Evolutionary conservation across 1,140 invertebrate species (phyloP).

Genomic region (Drosophila ananassae): DNA sequence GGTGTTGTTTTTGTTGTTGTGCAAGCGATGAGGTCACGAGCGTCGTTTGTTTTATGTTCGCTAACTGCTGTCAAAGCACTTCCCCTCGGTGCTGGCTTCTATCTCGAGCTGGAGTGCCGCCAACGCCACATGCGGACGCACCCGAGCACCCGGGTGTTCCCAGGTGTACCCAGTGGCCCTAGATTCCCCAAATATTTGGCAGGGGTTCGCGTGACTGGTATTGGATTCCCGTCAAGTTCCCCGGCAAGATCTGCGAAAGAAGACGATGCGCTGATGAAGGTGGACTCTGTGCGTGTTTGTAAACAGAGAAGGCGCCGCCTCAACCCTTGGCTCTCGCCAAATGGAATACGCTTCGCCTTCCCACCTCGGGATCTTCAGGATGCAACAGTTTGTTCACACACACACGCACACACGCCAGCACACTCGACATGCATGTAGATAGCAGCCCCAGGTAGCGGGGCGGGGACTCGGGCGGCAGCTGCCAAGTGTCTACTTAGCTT

Average conservation of each 20-base stretch:
- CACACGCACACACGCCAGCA: neutral
- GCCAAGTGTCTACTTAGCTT: constrained; percentile 1
- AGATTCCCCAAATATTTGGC: neutral
- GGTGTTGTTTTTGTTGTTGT: constrained; percentile 27
- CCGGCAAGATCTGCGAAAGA: constrained; percentile 2
- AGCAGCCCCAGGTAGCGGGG: neutral
- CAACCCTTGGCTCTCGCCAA: neutral
- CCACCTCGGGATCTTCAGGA: neutral
- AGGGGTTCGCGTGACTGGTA: neutral
- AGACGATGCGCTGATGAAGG: neutral
- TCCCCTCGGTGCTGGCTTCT: constrained; percentile 18
- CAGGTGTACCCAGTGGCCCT: constrained; percentile 14
- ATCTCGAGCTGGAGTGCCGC: constrained; percentile 37
- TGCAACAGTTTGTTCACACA: constrained; percentile 12
- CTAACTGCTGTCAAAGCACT: constrained; percentile 37
- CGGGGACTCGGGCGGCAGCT: neutral
- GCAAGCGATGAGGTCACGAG: constrained; percentile 67
- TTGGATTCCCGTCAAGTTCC: neutral
- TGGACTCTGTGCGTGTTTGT: neutral
- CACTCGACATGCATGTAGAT: neutral
- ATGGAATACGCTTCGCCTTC: neutral
- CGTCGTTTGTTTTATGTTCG: constrained; percentile 16
- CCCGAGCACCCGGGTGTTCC: constrained; percentile 32
- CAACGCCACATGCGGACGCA: constrained; percentile 73
- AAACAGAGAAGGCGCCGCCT: no score